Base-by-base conservation (phyloP, 1,140 invertebrate species). In the Orussus abietinus region DNA sequence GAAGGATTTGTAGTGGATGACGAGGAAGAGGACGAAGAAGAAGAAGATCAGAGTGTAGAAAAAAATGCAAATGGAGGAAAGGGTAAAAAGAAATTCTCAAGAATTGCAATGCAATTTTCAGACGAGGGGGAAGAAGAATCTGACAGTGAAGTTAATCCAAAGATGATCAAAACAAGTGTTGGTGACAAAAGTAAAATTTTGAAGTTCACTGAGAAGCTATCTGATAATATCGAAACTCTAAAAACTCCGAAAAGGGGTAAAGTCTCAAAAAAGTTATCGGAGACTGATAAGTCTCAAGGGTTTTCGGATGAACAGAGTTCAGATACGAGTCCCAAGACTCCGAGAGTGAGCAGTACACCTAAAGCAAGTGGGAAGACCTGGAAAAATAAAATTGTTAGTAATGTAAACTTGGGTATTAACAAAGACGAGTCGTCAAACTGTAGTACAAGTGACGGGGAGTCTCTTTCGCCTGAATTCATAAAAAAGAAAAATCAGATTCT, bases 1-100 rank as follows among this genome's bases (percentile, higher is more conserved):
- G 29, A 4, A 13, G 56, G 55, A 48, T 69, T 69, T 36, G 46
- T 67, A 32, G 50, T 53, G 9, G 20, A 57, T 31, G 62, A 66
- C 21, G 42, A 57, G 13, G 50, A 57, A 17, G 29, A 41, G 11
- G 49, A 50, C 20, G 36, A 49, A 1, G 29, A 35, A 1, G 42
- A 30, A 25, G 30, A 26, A 38, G 25, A 42, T 36, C 9, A 47
- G 31, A 15, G 32, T 11, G 13, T 14, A 20, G 15, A 45, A 31
- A 15, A 28, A 21, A 19, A 19, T 19, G 28, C 2, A 11, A 18
- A 28, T 39, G 13, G 40, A 41, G 17, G 25, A 13, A n/a, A 20
- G 32, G 18, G n/a, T 4, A 41, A 42, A 13, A 53, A 13, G 2
- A 31, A 30, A n/a, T 25, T 7, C n/a, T 7, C 6, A 6, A 25